Conservation (phyloP, 2,888 invertebrate species). For the Drosophila hamatofila region DNA sequence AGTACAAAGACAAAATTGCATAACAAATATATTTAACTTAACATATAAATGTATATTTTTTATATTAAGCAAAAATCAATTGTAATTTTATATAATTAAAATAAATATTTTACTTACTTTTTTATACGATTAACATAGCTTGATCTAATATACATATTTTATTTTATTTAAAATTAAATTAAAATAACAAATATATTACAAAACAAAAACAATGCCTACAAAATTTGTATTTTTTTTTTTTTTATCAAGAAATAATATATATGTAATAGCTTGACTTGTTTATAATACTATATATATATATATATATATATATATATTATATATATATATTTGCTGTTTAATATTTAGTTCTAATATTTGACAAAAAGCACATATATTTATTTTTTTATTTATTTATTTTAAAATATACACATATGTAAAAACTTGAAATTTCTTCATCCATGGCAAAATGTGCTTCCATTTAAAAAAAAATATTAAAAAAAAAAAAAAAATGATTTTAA, state of each 20-base stretch:
- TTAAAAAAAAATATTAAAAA: too few species aligned
- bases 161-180: not conserved
- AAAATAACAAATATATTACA: not conserved
- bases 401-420: not conserved
- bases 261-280: not conserved
- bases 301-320: not conserved
- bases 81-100: not conserved
- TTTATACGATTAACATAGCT: too few species aligned
- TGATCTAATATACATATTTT: not conserved
- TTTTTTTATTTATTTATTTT: not conserved
- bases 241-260: too few species aligned
- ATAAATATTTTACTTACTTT: not conserved
- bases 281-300: not conserved
- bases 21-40: too few species aligned
- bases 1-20: too few species aligned
- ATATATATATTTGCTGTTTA: not conserved
- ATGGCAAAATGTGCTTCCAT: conserved; percentile 14
- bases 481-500: too few species aligned
- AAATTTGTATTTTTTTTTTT: not conserved
- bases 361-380: not conserved
- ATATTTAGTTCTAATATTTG: not conserved
- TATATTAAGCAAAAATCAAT: too few species aligned
- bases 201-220: too few species aligned
- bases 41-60: too few species aligned
- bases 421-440: not conserved